Evolutionary conservation across 2,797 vertebrate species (phyloP).

Genomic region (Miichthys miiuy): DNA sequence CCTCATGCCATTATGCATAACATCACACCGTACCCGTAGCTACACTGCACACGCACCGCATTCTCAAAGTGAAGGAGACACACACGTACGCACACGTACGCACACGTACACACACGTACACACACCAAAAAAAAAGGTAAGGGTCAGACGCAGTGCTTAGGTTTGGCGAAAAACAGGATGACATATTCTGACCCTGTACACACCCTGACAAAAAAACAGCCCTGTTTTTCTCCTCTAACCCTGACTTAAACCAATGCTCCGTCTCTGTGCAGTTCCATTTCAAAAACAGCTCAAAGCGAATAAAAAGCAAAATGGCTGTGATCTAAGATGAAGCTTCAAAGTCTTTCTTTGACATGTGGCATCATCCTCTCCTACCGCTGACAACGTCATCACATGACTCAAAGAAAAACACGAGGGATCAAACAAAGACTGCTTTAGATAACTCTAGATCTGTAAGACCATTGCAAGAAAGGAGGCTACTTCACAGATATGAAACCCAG

Average conservation of each 20-base stretch:
- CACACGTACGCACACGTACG: conserved; percentile 11
- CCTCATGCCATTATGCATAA: conserved; percentile 49
- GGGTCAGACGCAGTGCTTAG: conserved; percentile 62
- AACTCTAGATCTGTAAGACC: conserved; percentile 40
- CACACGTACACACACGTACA: conserved; percentile 9
- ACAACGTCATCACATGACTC: conserved; percentile 27
- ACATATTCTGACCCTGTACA: conserved; percentile 55
- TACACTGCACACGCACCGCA: conserved; percentile 35
- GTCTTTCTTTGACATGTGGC: conserved; percentile 43
- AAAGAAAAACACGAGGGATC: conserved; percentile 20
- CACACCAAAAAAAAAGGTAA: conserved; percentile 27
- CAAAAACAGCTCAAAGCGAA: conserved; percentile 58
- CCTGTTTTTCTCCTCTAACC: conserved; percentile 48
- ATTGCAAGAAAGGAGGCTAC: conserved; percentile 57
- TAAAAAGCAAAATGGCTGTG: conserved; percentile 41
- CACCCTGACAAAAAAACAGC: conserved; percentile 50
- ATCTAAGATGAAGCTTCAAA: conserved; percentile 55
- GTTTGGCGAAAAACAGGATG: conserved; percentile 38
- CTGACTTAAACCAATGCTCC: conserved; percentile 42
- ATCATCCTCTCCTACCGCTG: conserved; percentile 28
- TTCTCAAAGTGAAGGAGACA: conserved; percentile 37
- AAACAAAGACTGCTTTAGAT: conserved; percentile 45
- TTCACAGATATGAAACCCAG: conserved; percentile 69
- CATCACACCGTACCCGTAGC: conserved; percentile 49
- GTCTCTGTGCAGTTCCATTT: conserved; percentile 39